Evolutionary conservation across 2,888 invertebrate species (phyloP), one percentile per base, ranked within the genome.

Genomic region (Phyllotreta cruciferae): DNA sequence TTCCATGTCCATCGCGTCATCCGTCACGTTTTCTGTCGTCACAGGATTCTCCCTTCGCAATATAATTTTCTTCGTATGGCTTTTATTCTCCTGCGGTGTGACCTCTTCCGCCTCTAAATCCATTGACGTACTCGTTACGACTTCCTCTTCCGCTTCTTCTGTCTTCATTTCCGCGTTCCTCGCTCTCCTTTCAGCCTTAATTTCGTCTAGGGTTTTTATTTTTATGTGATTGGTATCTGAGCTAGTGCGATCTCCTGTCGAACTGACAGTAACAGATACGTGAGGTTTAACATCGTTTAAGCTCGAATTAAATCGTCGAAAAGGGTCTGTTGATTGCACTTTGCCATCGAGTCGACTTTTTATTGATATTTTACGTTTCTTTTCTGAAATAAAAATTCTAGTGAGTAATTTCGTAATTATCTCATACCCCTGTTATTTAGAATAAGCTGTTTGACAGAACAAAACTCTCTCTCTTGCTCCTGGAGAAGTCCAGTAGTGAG

Each of bases 151-250:
- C 58, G n/a, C 52, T 65, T 36, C 58, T 54, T 42, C 44, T 11
- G 37, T 37, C 39, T 8, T 38, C 7, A 24, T 24, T 42, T 38
- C 49, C 38, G n/a, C 11, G 34, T 6, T 44, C 55, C 56, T 65
- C 69, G 65, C 68, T 39, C 60, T 65, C 56, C 74, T 71, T 66
- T 79, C 80, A 0, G 80, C 80, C n/a, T 79, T 75, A 7, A 83
- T 79, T 70, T 83, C 81, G 0, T 78, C 80, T 44, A 83, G 67
- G 0, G 82, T 81, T 70, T 82, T 82, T 7, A 83, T 78, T 75
- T 78, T 80, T 14, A 81, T 78, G 35, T 42, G 10, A 10, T 24
- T 42, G 41, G 24, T 50, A 39, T 58, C 9, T 4, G 8, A 42
- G 1, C 4, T 13, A n/a, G 1, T 35, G 5, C 8, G 24, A n/a